phyloP scores from a whole-genome alignment of 2,888 invertebrate species.

The Dastarcus helophoroides region DNA sequence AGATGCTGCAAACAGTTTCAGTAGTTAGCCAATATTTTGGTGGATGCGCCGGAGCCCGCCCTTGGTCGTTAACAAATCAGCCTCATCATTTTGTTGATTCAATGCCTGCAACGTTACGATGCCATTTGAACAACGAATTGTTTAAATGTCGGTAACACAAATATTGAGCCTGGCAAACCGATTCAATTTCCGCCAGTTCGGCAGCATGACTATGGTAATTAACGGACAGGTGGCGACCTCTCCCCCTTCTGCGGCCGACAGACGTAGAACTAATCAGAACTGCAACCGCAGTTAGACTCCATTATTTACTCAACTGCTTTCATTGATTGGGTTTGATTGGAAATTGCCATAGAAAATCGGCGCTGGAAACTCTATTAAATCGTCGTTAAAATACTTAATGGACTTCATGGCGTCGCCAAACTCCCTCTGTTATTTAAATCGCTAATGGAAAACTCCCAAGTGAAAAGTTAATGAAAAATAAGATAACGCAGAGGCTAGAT shows the following conservation, averaged over 20 bases:
- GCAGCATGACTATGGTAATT: slow-evolving; percentile 39
- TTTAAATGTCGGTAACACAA: slow-evolving; percentile 36
- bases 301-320: slow-evolving; percentile 35
- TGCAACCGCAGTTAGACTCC: slow-evolving; percentile 36
- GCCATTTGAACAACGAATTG: no score
- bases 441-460: no score
- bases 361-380: slow-evolving; percentile 9
- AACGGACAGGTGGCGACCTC: slow-evolving; percentile 38
- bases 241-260: slow-evolving; percentile 19
- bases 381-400: slow-evolving; percentile 11
- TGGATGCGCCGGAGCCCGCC: no score
- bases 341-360: slow-evolving; percentile 17
- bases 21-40: no score
- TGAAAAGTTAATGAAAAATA: no score
- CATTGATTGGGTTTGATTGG: slow-evolving; percentile 25
- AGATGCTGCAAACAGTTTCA: no score
- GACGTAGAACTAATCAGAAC: slow-evolving; percentile 34
- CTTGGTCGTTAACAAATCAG: no score
- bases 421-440: no score
- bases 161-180: slow-evolving; percentile 35
- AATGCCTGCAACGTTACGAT: no score
- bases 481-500: no score
- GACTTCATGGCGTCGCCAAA: no score
- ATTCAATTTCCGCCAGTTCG: slow-evolving; percentile 35
- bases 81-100: no score